These are phyloP conservation scores for Scelioninae gen. 1 DNA, from an alignment of 2,888 invertebrate species.

Conservation along the genomic window DNA sequence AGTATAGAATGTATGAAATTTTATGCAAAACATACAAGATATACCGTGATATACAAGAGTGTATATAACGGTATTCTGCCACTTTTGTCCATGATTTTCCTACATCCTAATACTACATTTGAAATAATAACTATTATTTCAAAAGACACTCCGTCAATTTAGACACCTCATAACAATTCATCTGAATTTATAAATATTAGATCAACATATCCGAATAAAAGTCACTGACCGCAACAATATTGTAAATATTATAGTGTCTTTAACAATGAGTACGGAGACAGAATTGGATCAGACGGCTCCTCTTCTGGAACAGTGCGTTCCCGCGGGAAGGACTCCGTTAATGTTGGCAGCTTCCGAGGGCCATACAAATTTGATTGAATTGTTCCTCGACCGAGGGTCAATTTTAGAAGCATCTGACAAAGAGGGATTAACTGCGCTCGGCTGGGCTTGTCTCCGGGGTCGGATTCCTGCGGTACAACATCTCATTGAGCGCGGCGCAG, in stretches of 20 bases:
- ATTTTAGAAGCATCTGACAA: conserved; percentile 91
- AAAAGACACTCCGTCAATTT: too few relatives aligned
- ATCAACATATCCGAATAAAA: too few relatives aligned
- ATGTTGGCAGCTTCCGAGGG: conserved; percentile 97
- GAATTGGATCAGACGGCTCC: conserved; percentile 79
- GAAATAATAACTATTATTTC: too few relatives aligned
- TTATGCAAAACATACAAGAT: too few relatives aligned
- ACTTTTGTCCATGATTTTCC: too few relatives aligned
- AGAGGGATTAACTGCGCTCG: conserved; percentile 94
- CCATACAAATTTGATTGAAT: conserved; percentile 93
- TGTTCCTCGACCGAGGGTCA: conserved; percentile 93
- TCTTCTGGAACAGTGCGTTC: conserved; percentile 88
- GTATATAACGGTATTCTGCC: too few relatives aligned
- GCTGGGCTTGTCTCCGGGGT: conserved; percentile 96
- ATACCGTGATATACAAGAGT: too few relatives aligned
- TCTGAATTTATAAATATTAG: too few relatives aligned
- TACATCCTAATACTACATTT: too few relatives aligned
- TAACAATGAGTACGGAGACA: conserved; percentile 74
- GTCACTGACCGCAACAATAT: background rate
- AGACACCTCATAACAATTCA: too few relatives aligned
- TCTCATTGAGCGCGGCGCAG: conserved; percentile 92
- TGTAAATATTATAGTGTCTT: conserved; percentile 70
- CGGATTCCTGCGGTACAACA: conserved; percentile 89
- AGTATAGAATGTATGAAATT: too few relatives aligned
- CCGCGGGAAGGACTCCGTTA: conserved; percentile 92